These are phyloP conservation scores for Zoroaster sp. DNA, from an alignment of 53 echinoderm and acorn worm genomes.

Conservation along the genomic window DNA sequence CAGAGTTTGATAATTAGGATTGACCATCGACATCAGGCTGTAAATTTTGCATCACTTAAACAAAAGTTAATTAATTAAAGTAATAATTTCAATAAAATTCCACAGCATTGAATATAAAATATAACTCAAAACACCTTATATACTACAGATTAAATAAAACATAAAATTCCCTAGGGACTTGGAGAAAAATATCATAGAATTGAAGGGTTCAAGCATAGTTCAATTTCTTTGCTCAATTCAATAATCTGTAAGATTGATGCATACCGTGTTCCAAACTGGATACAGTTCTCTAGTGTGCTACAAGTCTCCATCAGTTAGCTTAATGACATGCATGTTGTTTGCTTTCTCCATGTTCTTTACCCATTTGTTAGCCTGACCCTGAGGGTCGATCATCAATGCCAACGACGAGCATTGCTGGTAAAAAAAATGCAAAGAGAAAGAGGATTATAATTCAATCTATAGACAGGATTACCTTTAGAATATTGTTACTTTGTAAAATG, in stretches of 20 bases:
- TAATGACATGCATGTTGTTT: conserved; percentile 88
- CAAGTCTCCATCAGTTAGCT: conserved; percentile 89
- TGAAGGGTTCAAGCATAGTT: neutral
- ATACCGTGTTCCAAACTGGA: conserved; percentile 81
- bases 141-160: too few relatives aligned
- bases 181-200: neutral
- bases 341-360: conserved; percentile 99
- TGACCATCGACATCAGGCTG: too few relatives aligned
- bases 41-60: neutral
- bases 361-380: conserved; percentile 99
- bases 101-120: too few relatives aligned
- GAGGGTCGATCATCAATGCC: conserved; percentile 99
- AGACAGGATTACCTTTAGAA: neutral
- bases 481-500: too few relatives aligned
- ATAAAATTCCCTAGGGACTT: too few relatives aligned
- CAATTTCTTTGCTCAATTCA: neutral
- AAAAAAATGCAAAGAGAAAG: conserved; percentile 67
- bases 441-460: neutral
- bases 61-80: too few relatives aligned
- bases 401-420: conserved; percentile 89
- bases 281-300: conserved; percentile 90
- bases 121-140: too few relatives aligned
- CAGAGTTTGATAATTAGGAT: too few relatives aligned
- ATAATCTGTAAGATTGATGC: neutral
- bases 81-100: too few relatives aligned